Evolutionary conservation across 1,140 invertebrate species (phyloP).

Genomic region (Lamellibrachia luymesi): DNA sequence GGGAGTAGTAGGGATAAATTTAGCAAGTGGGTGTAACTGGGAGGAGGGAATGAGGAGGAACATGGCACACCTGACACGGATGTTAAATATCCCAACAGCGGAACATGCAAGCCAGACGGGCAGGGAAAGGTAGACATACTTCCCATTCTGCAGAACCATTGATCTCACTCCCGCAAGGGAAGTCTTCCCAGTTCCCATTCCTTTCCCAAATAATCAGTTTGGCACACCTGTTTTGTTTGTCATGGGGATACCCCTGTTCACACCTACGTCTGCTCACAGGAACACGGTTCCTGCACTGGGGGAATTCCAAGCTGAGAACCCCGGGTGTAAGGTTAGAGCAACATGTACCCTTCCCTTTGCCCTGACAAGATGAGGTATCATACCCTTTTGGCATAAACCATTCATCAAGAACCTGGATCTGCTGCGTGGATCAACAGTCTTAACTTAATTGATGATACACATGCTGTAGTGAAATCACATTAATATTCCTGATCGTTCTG

Average conservation of each 20-base stretch:
- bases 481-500: background rate
- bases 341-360: background rate
- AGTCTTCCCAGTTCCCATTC: background rate
- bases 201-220: slow-evolving; percentile 5
- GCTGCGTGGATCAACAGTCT: background rate
- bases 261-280: background rate
- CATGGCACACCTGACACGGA: background rate
- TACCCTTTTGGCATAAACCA: background rate
- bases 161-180: background rate
- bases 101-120: background rate
- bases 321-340: background rate
- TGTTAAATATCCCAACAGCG: background rate
- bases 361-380: background rate
- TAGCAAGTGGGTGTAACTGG: background rate
- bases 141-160: background rate
- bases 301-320: background rate
- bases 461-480: background rate
- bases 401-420: background rate
- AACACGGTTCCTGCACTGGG: background rate
- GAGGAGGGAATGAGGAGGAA: no score
- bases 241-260: background rate
- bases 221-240: background rate
- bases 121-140: background rate
- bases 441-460: background rate
- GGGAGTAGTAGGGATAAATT: background rate